These are phyloP conservation scores for Dromius quadrimaculatus DNA, from an alignment of 2,888 invertebrate species.

Conservation along the genomic window DNA sequence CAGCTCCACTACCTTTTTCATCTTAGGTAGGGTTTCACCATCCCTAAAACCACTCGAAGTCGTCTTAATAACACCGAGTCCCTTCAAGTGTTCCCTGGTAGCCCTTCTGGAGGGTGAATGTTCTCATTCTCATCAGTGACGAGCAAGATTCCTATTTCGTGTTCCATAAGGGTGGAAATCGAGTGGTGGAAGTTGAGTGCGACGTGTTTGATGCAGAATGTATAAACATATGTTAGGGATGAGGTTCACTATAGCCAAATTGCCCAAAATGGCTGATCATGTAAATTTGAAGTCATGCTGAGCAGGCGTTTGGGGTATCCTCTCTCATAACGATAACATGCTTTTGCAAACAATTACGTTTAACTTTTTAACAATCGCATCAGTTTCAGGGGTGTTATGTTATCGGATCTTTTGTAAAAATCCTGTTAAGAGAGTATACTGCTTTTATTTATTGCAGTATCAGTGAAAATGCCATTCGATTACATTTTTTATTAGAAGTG, in stretches of 20 bases:
- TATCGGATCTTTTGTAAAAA: too few species aligned
- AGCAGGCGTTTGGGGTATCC: slow-evolving; percentile 49
- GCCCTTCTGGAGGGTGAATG: not conserved
- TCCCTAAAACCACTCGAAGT: not conserved
- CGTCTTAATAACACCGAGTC: slow-evolving; percentile 5
- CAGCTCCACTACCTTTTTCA: not conserved
- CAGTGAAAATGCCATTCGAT: too few species aligned
- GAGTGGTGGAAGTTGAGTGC: not conserved
- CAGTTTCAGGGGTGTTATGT: too few species aligned
- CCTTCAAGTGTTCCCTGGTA: not conserved
- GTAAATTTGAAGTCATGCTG: slow-evolving; percentile 45
- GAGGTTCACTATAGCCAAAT: slow-evolving; percentile 54
- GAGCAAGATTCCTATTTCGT: too few species aligned
- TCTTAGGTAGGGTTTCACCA: not conserved
- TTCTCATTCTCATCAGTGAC: not conserved
- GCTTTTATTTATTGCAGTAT: too few species aligned
- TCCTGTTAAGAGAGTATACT: too few species aligned
- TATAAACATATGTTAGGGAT: slow-evolving; percentile 54
- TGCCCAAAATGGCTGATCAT: slow-evolving; percentile 56
- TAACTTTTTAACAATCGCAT: too few species aligned
- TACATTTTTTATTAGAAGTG: not conserved
- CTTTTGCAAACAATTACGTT: too few species aligned
- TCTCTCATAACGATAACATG: too few species aligned
- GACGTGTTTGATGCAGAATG: slow-evolving; percentile 41
- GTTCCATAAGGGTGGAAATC: not conserved